phyloP scores from a whole-genome alignment of 2,797 vertebrate genomes.

The Rhinichthys osculus region DNA sequence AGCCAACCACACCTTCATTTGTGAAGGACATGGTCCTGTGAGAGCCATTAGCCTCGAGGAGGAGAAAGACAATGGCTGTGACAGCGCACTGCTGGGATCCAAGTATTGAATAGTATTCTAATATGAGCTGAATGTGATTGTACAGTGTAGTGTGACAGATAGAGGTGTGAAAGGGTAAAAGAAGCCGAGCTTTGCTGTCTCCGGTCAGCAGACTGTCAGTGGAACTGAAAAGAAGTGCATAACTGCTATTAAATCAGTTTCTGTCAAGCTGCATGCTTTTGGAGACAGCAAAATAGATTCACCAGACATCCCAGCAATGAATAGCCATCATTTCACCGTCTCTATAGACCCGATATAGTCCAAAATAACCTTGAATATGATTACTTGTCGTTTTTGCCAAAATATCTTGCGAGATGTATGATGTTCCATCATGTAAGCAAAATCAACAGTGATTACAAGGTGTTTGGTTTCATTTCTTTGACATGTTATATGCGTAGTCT shows the following conservation, averaged over 20 bases:
- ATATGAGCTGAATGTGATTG: constrained; percentile 27
- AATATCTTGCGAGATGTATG: too few relatives aligned
- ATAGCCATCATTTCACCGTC: too few relatives aligned
- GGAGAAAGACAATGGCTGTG: constrained; percentile 37
- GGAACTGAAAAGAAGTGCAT: constrained; percentile 10
- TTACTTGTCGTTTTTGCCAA: too few relatives aligned
- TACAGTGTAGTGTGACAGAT: constrained; percentile 46
- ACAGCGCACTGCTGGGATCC: constrained; percentile 26
- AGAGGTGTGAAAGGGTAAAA: constrained; percentile 29
- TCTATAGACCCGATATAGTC: too few relatives aligned
- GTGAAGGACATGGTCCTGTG: constrained; percentile 41
- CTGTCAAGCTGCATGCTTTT: constrained; percentile 10
- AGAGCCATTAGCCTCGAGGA: constrained; percentile 47
- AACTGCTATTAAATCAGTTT: constrained; percentile 40
- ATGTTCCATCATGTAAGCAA: too few relatives aligned
- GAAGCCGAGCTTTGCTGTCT: constrained; percentile 29
- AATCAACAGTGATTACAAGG: too few relatives aligned
- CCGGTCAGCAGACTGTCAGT: constrained; percentile 32
- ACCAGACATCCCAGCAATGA: not conserved
- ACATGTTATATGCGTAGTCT: too few relatives aligned
- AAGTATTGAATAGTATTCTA: constrained; percentile 30
- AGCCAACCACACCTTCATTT: constrained; percentile 47
- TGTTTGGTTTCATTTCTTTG: too few relatives aligned
- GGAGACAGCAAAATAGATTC: constrained; percentile 21
- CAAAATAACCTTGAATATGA: too few relatives aligned